A percentile compares a stretch with the other conserved stretches of the same genome.
These are phyloP conservation scores for Phragmatobia fuliginosa DNA, from an alignment of 2,888 invertebrate species.

Conservation along the genomic window DNA sequence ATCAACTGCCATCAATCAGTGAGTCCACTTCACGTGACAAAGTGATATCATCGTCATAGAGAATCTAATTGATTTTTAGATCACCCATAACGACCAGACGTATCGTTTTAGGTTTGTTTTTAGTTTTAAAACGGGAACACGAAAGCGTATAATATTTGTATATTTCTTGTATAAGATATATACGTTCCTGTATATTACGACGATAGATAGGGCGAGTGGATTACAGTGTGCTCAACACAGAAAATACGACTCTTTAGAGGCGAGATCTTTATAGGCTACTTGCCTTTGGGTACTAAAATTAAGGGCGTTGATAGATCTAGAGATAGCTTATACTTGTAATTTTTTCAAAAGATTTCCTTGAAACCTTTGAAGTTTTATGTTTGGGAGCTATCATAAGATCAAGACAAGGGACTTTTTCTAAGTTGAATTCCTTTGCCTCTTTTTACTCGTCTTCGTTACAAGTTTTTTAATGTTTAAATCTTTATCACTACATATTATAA, in stretches of 20 bases:
- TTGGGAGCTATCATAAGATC: background rate
- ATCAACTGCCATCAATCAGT: constrained; percentile 75
- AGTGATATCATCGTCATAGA: constrained; percentile 66
- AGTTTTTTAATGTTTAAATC: too few species aligned
- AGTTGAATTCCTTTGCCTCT: too few species aligned
- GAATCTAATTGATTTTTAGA: constrained; percentile 73
- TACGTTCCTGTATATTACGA: too few species aligned
- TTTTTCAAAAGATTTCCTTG: background rate
- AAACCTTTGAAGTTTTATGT: background rate
- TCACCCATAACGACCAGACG: constrained; percentile 38
- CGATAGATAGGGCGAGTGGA: too few species aligned
- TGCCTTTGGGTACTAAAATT: background rate
- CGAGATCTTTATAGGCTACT: background rate
- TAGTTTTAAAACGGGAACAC: background rate
- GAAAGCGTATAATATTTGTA: background rate
- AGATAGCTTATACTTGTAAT: background rate
- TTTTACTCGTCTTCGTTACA: too few species aligned
- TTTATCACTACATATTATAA: too few species aligned
- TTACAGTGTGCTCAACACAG: too few species aligned
- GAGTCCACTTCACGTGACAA: constrained; percentile 63
- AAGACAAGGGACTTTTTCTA: too few species aligned
- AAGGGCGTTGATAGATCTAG: background rate
- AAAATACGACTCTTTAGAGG: background rate
- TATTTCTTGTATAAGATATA: background rate
- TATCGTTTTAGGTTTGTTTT: constrained; percentile 18